Evolutionary conservation across 2,797 vertebrate genomes (phyloP).

Genomic region (Denticeps clupeoides): DNA sequence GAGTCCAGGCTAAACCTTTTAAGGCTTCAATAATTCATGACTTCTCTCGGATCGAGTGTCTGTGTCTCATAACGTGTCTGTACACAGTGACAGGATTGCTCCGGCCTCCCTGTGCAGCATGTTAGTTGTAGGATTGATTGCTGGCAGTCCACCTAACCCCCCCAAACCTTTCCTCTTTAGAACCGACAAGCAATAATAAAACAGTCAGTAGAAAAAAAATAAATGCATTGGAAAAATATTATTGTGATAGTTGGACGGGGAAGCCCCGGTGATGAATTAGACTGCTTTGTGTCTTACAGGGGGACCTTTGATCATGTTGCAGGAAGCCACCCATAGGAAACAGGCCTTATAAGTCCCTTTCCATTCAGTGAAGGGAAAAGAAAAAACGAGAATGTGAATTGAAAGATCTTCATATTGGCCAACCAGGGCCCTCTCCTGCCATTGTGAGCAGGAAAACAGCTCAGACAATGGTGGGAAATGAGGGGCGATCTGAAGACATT

Average conservation of each 20-base stretch:
- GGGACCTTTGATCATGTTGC: not conserved
- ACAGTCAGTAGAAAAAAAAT: too few species aligned
- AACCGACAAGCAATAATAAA: too few species aligned
- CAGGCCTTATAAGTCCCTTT: not conserved
- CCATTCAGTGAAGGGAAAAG: not conserved
- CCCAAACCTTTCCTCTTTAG: slow-evolving; percentile 2
- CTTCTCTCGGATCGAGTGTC: slow-evolving; percentile 25
- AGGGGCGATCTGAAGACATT: not conserved
- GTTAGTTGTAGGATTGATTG: slow-evolving; percentile 6
- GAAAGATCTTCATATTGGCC: too few species aligned
- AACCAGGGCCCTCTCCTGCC: not conserved
- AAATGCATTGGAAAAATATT: too few species aligned
- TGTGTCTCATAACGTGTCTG: too few species aligned
- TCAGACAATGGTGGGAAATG: slow-evolving; percentile 4
- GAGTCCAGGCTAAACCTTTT: slow-evolving; percentile 19
- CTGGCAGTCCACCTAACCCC: slow-evolving; percentile 7
- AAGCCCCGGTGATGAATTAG: too few species aligned
- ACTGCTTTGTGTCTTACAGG: too few species aligned
- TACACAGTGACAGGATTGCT: too few species aligned
- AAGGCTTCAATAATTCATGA: slow-evolving; percentile 24
- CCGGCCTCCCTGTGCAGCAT: slow-evolving; percentile 23
- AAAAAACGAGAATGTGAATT: too few species aligned
- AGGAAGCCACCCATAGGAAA: not conserved
- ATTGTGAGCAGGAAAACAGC: not conserved
- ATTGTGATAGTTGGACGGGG: too few species aligned